These are phyloP conservation scores for Cataglyphis hispanica DNA, from an alignment of 1,140 invertebrate genomes.

Conservation along the genomic window DNA sequence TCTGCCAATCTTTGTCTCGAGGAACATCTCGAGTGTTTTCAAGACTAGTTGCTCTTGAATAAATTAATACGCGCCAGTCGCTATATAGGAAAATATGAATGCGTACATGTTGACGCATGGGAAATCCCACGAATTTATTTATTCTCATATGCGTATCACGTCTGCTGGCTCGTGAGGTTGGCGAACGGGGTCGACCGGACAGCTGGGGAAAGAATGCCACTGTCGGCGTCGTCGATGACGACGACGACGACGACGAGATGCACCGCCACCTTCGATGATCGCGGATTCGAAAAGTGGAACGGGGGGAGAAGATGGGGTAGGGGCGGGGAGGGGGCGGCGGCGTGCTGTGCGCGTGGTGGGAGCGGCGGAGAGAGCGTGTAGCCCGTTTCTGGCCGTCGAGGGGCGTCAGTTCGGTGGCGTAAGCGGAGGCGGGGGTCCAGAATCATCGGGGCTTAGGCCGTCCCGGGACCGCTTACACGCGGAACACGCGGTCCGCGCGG, in stretches of 20 bases:
- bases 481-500: constrained; percentile 81
- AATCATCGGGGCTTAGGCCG: constrained; percentile 72
- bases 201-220: background rate
- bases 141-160: constrained; percentile 11
- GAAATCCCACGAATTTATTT: constrained; percentile 60
- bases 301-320: background rate
- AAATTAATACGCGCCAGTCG: background rate
- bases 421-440: constrained; percentile 67
- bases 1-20: background rate
- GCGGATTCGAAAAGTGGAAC: constrained; percentile 58
- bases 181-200: background rate
- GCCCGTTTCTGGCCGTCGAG: constrained; percentile 58
- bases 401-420: constrained; percentile 53
- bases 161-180: constrained; percentile 17
- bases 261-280: constrained; percentile 22
- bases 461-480: constrained; percentile 79
- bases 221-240: background rate
- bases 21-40: background rate
- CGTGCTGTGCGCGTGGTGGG: constrained; percentile 44
- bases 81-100: constrained; percentile 6
- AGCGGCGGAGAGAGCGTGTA: constrained; percentile 32
- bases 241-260: background rate
- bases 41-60: background rate
- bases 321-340: background rate
- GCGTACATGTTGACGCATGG: constrained; percentile 57